Percentiles rank a stretch among this genome's conserved stretches.
phyloP scores from a whole-genome alignment of 2,797 vertebrate species.

The Protonibea diacanthus region DNA sequence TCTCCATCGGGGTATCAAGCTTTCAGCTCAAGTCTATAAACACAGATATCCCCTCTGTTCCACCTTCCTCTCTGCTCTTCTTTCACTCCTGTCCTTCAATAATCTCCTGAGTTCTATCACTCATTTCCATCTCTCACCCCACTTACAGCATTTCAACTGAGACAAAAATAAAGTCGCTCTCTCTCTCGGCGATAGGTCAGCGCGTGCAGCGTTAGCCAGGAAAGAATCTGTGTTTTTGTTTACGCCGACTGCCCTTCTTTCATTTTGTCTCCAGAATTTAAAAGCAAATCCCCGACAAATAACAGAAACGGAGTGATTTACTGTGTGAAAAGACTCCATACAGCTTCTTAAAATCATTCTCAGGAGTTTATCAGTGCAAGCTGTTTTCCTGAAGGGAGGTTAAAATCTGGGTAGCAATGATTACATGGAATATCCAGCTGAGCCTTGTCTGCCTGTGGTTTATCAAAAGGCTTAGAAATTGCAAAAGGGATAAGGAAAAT shows the following conservation, averaged over 20 bases:
- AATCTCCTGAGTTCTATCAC: constrained; percentile 66
- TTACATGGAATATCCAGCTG: constrained; percentile 62
- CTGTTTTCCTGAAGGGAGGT: constrained; percentile 60
- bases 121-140: constrained; percentile 67
- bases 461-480: constrained; percentile 56
- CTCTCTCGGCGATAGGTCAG: constrained; percentile 26
- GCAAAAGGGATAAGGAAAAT: constrained; percentile 46
- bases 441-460: constrained; percentile 56
- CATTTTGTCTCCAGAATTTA: constrained; percentile 16
- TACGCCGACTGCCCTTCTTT: background rate
- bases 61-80: constrained; percentile 69
- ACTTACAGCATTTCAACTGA: constrained; percentile 34
- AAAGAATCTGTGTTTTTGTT: constrained; percentile 21
- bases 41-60: constrained; percentile 75
- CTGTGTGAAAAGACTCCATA: constrained; percentile 32
- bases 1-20: constrained; percentile 77
- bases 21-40: constrained; percentile 67
- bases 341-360: constrained; percentile 34
- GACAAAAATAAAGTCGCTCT: constrained; percentile 47
- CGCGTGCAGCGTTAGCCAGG: background rate
- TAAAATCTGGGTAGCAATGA: constrained; percentile 61
- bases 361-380: constrained; percentile 51
- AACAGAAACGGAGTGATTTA: constrained; percentile 37
- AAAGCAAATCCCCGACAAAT: constrained; percentile 15
- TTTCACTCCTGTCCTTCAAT: constrained; percentile 72